phyloP scores from a whole-genome alignment of 2,797 vertebrate genomes.

The Chiroxiphia lanceolata region DNA sequence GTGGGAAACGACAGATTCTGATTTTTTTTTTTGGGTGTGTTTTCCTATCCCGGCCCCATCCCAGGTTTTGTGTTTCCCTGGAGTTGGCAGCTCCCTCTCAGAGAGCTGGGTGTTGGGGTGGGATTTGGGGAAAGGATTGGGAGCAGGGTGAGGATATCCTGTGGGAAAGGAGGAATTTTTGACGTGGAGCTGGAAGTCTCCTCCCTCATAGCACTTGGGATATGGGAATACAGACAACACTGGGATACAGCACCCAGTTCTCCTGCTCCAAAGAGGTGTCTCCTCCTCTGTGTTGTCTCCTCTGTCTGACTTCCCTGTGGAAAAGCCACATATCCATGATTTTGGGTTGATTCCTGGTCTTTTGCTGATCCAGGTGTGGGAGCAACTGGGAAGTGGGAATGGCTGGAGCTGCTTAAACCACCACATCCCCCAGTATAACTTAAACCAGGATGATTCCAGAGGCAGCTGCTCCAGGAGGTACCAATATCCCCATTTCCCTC shows the following conservation, averaged over 20 bases:
- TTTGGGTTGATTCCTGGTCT: background rate
- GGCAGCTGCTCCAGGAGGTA: background rate
- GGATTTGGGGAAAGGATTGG: background rate
- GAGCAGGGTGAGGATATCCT: background rate
- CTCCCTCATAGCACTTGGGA: rapidly evolving
- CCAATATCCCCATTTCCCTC: background rate
- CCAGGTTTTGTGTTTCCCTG: background rate
- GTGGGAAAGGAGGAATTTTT: background rate
- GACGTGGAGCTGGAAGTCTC: background rate
- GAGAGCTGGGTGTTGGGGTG: background rate
- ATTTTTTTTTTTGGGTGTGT: rapidly evolving
- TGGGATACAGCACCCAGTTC: background rate
- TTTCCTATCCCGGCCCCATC: background rate
- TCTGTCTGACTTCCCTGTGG: background rate
- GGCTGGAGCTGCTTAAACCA: background rate
- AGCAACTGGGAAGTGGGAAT: rapidly evolving
- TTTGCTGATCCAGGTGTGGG: background rate
- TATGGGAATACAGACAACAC: rapidly evolving
- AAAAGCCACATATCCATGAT: background rate
- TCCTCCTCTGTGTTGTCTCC: background rate
- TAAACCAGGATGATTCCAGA: background rate
- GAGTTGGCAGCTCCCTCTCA: background rate
- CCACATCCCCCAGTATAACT: background rate
- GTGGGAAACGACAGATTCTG: background rate
- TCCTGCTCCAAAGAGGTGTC: background rate